Percentiles rank a stretch among this genome's conserved stretches.
These are phyloP conservation scores for Caenorhabditis virilis DNA, from an alignment of 2,888 invertebrate genomes.

Conservation along the genomic window DNA sequence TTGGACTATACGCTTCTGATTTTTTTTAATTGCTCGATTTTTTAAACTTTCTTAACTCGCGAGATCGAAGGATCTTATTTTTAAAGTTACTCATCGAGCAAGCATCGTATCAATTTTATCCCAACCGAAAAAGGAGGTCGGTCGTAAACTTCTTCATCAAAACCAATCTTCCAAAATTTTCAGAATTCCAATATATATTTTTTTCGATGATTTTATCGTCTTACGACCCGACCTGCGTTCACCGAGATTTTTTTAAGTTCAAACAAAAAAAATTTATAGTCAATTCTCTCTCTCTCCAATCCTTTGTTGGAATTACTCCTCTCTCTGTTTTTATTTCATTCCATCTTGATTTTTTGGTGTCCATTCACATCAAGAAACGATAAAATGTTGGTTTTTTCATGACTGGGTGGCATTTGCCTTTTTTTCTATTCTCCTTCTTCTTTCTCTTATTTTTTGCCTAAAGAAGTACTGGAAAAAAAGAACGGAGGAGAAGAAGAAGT, in stretches of 20 bases:
- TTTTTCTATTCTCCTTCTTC: conserved; percentile 6
- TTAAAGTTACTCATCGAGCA: no score
- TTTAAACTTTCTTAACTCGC: not conserved
- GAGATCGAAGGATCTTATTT: no score
- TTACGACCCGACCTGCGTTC: no score
- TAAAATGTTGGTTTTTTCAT: conserved; percentile 29
- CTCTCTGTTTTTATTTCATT: not conserved
- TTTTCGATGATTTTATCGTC: no score
- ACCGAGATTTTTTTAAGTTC: no score
- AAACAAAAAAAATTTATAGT: conserved; percentile 7
- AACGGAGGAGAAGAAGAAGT: no score
- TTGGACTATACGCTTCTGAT: not conserved
- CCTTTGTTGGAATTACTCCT: no score
- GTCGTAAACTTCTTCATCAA: not conserved
- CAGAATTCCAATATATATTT: no score
- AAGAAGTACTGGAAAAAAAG: no score
- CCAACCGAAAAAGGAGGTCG: not conserved
- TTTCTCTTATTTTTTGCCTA: no score
- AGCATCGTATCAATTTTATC: no score
- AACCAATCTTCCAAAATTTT: no score
- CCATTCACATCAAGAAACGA: conserved; percentile 34
- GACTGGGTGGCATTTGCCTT: conserved; percentile 6
- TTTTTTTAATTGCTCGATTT: not conserved
- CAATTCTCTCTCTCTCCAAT: not conserved
- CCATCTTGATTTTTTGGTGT: conserved; percentile 2